Evolutionary conservation across 2,888 invertebrate species (phyloP), one percentile per base, ranked within the genome.

Genomic region (Heliconius cydno): DNA sequence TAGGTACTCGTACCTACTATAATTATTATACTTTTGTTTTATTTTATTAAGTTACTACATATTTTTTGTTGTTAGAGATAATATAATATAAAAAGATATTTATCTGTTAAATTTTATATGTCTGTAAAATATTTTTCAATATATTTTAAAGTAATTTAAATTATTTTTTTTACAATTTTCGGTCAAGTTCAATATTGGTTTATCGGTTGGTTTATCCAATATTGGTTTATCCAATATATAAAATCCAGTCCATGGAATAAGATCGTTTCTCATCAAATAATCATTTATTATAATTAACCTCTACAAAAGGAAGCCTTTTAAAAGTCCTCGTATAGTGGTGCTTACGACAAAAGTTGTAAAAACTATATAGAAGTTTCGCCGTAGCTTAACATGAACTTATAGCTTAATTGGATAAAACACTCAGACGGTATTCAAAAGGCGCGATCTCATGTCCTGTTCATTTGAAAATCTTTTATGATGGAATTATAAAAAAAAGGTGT

Each of bases 401-500:
- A 70, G 70, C 70, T 41, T 70, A 70, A 70, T 70, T 70, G 70
- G 70, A 41, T 70, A 46, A 41, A 70, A 70, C 70, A 70, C 70
- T 70, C 70, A 70, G 70, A 70, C 70, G 41, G 25, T 41, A 70
- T 70, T 70, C 70, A 70, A 41, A 70, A 70, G 34, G 41, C 68
- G 38, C 41, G 41, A 41, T 6, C 68, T 70, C 41, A 25, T 13
- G n/a, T 70, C 68, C 41, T 46, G 41, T 70, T 70, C n/a, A 15
- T 25, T 38, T 9, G 22, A 41, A 70, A 41, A 68, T 70, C 38
- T 70, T 70, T 25, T 46, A 25, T 70, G 7, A 46, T 41, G 70
- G 28, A 41, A 2, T 68, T 68, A 70, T 70, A 70, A 68, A n/a
- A 68, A n/a, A 38, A 13, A n/a, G 34, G 6, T 68, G 22, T 38